phyloP scores from a whole-genome alignment of 2,888 invertebrate species.

The Auanema sp. region DNA sequence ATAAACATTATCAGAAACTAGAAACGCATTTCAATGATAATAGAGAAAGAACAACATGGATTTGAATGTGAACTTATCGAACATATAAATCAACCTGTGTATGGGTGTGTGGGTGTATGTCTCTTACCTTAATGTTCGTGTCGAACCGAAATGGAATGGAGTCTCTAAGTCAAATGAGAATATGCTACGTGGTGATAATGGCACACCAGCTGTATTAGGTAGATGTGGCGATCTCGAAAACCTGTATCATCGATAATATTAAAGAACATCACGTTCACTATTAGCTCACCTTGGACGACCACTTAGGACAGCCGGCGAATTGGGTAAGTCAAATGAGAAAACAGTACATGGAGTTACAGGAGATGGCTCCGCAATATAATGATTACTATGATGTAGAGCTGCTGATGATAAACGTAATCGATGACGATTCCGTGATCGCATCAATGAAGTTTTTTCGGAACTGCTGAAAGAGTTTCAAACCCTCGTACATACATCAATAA shows the following conservation, averaged over 20 bases:
- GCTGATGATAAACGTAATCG: too few relatives aligned
- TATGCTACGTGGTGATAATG: conserved; percentile 6
- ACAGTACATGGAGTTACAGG: conserved; percentile 20
- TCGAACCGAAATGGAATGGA: conserved; percentile 16
- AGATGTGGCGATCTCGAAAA: neutral
- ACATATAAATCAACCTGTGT: neutral
- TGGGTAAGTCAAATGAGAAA: conserved; percentile 23
- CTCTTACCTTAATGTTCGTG: conserved; percentile 15
- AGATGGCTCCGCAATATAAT: conserved; percentile 10
- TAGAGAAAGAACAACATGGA: neutral
- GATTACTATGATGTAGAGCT: too few relatives aligned
- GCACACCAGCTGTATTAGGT: neutral
- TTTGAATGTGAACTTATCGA: neutral
- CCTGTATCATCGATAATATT: neutral
- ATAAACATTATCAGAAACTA: too few relatives aligned
- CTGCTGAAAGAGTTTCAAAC: too few relatives aligned
- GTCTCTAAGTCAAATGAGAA: conserved; percentile 16
- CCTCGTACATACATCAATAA: too few relatives aligned
- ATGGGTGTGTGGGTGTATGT: neutral
- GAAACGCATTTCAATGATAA: neutral
- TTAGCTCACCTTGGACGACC: conserved; percentile 11
- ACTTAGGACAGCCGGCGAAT: conserved; percentile 17
- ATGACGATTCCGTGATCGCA: too few relatives aligned
- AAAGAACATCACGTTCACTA: neutral
- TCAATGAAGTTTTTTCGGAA: too few relatives aligned